Percentiles rank a stretch among this genome's conserved stretches.
Evolutionary conservation across 1,140 invertebrate genomes (phyloP).

Genomic region (Anoplophora glabripennis): DNA sequence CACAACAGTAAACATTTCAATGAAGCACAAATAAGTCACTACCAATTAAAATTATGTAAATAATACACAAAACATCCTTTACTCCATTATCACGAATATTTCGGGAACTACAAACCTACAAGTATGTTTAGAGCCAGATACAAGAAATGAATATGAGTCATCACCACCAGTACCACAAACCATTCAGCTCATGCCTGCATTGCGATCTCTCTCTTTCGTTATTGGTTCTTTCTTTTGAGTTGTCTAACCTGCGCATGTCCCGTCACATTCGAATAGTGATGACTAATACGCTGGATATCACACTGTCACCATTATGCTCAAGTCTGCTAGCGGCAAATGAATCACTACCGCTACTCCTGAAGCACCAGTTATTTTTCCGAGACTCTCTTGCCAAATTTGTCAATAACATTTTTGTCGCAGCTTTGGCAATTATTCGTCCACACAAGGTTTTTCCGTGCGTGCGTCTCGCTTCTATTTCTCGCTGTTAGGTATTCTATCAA

Average conservation of each 20-base stretch:
- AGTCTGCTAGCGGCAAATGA: constrained; percentile 2
- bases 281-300: constrained; percentile 22
- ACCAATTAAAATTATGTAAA: not conserved
- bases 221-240: constrained; percentile 18
- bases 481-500: too few relatives aligned
- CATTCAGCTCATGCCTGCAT: constrained; percentile 28
- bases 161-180: constrained; percentile 22
- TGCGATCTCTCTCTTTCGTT: constrained; percentile 20
- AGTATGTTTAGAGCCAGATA: constrained; percentile 18
- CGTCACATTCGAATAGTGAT: constrained; percentile 16
- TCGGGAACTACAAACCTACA: constrained; percentile 9
- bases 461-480: too few relatives aligned
- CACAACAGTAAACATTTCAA: constrained; percentile 9
- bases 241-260: constrained; percentile 16
- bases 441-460: too few relatives aligned
- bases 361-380: not conserved
- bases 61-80: constrained; percentile 10
- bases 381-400: too few relatives aligned
- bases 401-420: too few relatives aligned
- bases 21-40: constrained; percentile 6
- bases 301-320: not conserved
- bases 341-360: not conserved
- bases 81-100: constrained; percentile 1
- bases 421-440: too few relatives aligned
- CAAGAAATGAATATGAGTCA: constrained; percentile 24